Evolutionary conservation across 2,113 vertebrate species (phyloP).

Genomic region (Carlito syrichta): DNA sequence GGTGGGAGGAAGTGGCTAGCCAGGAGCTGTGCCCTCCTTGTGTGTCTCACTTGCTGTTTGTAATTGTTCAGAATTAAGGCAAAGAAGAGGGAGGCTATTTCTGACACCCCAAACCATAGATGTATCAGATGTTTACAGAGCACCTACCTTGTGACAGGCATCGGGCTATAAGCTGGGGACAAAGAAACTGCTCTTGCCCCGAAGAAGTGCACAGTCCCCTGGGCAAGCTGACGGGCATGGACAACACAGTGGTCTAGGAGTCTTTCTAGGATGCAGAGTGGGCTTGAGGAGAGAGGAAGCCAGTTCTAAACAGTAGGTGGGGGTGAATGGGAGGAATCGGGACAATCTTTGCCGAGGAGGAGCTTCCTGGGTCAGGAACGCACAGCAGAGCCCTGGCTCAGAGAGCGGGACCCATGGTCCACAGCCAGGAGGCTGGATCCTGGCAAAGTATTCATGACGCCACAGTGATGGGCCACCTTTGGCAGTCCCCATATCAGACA

Average conservation of each 20-base stretch:
- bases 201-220: not conserved
- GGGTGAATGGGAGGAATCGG: not conserved
- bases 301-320: too few relatives aligned
- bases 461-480: not conserved
- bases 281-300: not conserved
- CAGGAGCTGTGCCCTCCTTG: rapidly evolving
- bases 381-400: not conserved
- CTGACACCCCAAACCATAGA: rapidly evolving
- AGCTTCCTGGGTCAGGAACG: not conserved
- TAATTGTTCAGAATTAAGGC: not conserved
- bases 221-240: rapidly evolving
- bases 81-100: not conserved
- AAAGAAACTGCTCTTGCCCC: not conserved
- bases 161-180: not conserved
- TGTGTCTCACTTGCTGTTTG: not conserved
- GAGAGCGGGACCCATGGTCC: not conserved
- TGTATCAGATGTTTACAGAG: not conserved
- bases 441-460: not conserved
- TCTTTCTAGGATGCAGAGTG: not conserved
- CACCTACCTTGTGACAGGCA: not conserved
- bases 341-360: not conserved
- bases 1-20: not conserved
- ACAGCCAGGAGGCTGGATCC: too few relatives aligned
- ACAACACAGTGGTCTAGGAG: not conserved
- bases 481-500: not conserved